Conservation (phyloP, 2,113 vertebrate species). For the Alethe castanea region DNA sequence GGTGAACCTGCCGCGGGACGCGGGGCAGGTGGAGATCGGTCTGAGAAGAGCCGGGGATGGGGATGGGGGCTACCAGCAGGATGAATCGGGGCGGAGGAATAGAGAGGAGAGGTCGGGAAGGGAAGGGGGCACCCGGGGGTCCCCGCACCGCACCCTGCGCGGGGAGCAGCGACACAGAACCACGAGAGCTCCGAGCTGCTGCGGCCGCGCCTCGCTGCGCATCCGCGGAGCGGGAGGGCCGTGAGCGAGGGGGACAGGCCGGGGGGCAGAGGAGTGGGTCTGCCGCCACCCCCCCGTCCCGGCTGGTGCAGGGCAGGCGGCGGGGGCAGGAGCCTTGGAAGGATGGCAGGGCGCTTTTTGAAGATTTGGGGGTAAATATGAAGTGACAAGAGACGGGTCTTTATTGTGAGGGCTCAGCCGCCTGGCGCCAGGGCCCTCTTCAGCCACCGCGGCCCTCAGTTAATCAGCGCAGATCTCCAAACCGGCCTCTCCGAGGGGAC, state of each 20-base stretch:
- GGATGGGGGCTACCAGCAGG: neutral
- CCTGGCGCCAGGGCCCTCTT: slow-evolving; percentile 88
- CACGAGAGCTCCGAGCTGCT: neutral
- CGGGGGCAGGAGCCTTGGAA: slow-evolving; percentile 47
- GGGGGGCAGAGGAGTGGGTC: neutral
- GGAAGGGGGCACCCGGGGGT: neutral
- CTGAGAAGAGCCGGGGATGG: neutral
- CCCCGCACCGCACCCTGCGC: neutral
- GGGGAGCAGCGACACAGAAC: neutral
- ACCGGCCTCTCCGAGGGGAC: slow-evolving; percentile 65
- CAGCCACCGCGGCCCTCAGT: slow-evolving; percentile 73
- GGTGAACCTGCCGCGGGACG: slow-evolving; percentile 35
- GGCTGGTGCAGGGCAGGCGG: neutral
- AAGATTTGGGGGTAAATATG: slow-evolving; percentile 82
- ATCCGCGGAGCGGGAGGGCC: neutral
- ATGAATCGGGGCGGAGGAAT: neutral
- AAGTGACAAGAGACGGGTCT: slow-evolving; percentile 92
- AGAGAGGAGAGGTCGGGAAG: neutral
- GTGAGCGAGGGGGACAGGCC: neutral
- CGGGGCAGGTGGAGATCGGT: neutral
- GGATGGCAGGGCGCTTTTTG: slow-evolving; percentile 67
- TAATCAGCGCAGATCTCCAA: slow-evolving; percentile 74
- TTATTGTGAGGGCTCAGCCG: slow-evolving; percentile 84
- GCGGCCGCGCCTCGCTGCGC: neutral
- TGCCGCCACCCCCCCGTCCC: neutral